These are phyloP conservation scores for Platanista minor DNA, from an alignment of 2,113 vertebrate species.

Conservation along the genomic window DNA sequence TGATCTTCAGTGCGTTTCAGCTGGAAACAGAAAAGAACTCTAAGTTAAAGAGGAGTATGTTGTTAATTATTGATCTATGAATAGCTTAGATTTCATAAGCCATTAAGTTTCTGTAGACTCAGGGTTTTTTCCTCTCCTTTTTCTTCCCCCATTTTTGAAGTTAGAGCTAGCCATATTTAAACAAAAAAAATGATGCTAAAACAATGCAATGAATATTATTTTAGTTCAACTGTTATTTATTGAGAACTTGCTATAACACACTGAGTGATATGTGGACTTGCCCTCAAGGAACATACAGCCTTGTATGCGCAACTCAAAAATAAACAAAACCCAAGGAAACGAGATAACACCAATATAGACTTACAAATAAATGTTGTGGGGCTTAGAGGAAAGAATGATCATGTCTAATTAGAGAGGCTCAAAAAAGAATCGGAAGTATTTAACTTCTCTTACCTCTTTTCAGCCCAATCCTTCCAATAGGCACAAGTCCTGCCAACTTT, in stretches of 20 bases:
- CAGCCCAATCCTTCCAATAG: neutral
- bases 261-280: neutral
- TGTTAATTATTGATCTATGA: slow-evolving; percentile 73
- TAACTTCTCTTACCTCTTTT: neutral
- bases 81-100: slow-evolving; percentile 54
- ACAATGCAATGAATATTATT: neutral
- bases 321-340: neutral
- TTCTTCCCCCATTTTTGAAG: neutral
- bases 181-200: neutral
- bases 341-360: neutral
- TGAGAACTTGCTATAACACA: neutral
- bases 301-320: neutral
- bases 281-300: neutral
- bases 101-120: slow-evolving; percentile 32
- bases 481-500: neutral
- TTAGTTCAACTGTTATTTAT: neutral
- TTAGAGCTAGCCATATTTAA: slow-evolving; percentile 30
- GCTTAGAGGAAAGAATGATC: neutral
- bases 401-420: neutral
- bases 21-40: slow-evolving; percentile 69
- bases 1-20: slow-evolving; percentile 57
- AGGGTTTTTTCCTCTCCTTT: neutral
- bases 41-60: slow-evolving; percentile 64
- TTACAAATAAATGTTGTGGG: neutral
- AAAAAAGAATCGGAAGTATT: neutral